phyloP scores from a whole-genome alignment of 1,140 invertebrate genomes.

The Lethocerus indicus region DNA sequence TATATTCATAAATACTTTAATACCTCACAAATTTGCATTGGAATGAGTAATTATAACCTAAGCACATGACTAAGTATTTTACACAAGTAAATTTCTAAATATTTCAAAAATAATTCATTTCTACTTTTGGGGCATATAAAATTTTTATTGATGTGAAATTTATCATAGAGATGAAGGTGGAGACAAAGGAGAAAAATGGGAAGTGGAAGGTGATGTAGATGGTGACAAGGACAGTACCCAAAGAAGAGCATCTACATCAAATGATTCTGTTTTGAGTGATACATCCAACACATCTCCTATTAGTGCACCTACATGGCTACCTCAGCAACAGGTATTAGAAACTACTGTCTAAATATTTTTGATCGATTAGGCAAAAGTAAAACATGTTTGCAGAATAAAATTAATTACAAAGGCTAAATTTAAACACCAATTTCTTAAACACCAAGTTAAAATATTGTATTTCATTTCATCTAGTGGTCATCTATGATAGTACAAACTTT shows the following conservation, averaged over 20 bases:
- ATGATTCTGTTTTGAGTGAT: conserved; percentile 36
- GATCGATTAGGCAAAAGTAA: no score
- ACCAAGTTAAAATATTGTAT: no score
- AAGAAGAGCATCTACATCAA: conserved; percentile 37
- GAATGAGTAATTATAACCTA: no score
- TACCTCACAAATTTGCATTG: no score
- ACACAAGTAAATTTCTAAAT: background rate
- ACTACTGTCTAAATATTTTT: conserved; percentile 41
- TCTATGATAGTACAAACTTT: no score
- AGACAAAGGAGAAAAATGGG: conserved; percentile 31
- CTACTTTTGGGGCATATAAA: background rate
- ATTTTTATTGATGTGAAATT: conserved; percentile 4
- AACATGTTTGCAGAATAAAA: no score
- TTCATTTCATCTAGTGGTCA: no score
- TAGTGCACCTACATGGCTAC: conserved; percentile 24
- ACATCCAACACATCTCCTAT: conserved; percentile 23
- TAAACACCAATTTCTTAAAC: no score
- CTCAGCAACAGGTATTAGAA: conserved; percentile 38
- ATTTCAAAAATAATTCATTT: background rate
- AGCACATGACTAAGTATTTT: background rate
- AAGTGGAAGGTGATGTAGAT: conserved; percentile 5
- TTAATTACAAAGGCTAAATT: no score
- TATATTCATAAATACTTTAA: no score
- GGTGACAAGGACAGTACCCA: conserved; percentile 32
- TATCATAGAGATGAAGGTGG: conserved; percentile 39